phyloP scores from a whole-genome alignment of 2,888 invertebrate genomes.

The Globia sparganii region DNA sequence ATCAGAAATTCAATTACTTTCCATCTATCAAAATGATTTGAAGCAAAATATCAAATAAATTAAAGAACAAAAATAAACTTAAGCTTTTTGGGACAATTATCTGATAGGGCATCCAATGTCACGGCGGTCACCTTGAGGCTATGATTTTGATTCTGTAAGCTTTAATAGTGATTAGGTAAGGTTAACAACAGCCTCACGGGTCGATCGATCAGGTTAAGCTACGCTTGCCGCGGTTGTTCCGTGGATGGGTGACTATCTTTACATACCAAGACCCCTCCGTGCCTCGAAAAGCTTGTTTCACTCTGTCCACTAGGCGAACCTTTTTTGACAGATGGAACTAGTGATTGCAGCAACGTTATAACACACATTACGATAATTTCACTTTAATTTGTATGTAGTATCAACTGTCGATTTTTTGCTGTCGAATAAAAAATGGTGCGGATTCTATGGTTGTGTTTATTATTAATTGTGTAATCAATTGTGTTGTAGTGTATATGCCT shows the following conservation, averaged over 20 bases:
- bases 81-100: conserved; percentile 23
- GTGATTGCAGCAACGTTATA: too few species aligned
- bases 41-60: conserved; percentile 24
- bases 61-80: conserved; percentile 17
- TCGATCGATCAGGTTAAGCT: neutral
- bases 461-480: too few species aligned
- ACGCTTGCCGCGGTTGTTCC: neutral
- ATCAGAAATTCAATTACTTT: conserved; percentile 40
- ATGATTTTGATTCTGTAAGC: neutral
- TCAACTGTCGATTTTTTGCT: too few species aligned
- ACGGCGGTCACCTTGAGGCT: conserved; percentile 43
- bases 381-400: too few species aligned
- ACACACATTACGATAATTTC: too few species aligned
- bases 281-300: neutral
- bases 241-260: neutral
- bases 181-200: neutral
- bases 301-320: too few species aligned
- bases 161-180: neutral
- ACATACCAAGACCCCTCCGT: neutral
- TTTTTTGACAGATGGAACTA: too few species aligned
- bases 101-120: conserved; percentile 38
- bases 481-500: too few species aligned
- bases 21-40: conserved; percentile 40
- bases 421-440: too few species aligned
- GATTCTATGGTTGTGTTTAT: too few species aligned